These are phyloP conservation scores for Nicator chloris DNA, from an alignment of 2,113 vertebrate species.

Conservation along the genomic window DNA sequence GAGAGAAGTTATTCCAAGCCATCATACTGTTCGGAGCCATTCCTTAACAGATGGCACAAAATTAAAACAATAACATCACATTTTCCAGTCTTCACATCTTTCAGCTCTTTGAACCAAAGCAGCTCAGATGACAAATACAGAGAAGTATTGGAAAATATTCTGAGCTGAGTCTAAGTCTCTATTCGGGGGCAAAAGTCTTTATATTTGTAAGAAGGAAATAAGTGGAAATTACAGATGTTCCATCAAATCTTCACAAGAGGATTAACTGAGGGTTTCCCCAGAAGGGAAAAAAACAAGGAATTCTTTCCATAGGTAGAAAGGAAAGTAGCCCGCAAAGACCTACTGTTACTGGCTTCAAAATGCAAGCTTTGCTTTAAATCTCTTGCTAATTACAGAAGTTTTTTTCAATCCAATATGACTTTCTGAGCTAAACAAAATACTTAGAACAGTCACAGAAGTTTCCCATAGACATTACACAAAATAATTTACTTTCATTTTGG, in stretches of 20 bases:
- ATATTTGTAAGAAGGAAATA: neutral
- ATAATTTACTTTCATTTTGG: neutral
- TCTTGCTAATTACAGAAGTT: neutral
- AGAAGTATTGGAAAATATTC: neutral
- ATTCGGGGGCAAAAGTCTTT: neutral
- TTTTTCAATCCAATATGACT: neutral
- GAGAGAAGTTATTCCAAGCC: neutral
- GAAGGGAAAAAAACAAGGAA: neutral
- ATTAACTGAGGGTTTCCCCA: neutral
- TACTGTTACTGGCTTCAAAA: neutral
- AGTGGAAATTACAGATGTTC: neutral
- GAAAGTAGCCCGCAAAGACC: neutral
- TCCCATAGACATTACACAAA: neutral
- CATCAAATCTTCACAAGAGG: neutral
- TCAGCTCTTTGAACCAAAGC: neutral
- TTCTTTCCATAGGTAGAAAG: neutral
- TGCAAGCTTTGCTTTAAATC: neutral
- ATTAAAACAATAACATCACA: neutral
- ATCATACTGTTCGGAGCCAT: neutral
- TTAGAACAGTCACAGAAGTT: neutral
- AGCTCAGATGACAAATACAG: neutral
- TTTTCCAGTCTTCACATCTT: neutral
- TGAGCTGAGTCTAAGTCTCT: neutral
- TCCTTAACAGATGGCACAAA: neutral
- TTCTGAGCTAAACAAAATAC: neutral